Percentiles rank a stretch among this genome's conserved stretches.
Evolutionary conservation across 2,797 vertebrate genomes (phyloP).

Genomic region (Pseudochromis fuscus): DNA sequence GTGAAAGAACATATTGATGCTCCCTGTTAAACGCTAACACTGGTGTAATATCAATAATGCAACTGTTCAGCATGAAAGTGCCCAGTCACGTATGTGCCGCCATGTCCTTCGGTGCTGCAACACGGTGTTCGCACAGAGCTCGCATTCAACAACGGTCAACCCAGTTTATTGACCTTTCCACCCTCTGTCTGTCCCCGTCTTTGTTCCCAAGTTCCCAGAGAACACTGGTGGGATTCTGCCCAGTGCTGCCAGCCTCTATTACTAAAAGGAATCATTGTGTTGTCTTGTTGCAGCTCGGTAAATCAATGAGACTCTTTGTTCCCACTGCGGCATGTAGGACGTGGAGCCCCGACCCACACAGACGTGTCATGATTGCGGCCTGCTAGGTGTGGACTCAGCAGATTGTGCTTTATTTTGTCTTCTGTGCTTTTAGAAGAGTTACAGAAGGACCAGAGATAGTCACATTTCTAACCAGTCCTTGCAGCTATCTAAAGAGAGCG

Average conservation of each 20-base stretch:
- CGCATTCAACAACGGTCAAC: conserved; percentile 63
- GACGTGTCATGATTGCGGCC: conserved; percentile 53
- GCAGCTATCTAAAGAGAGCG: conserved; percentile 21
- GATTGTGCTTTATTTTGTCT: conserved; percentile 31
- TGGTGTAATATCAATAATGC: conserved; percentile 53
- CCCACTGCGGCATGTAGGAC: conserved; percentile 52
- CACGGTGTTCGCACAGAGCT: conserved; percentile 39
- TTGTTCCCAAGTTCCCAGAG: conserved; percentile 74
- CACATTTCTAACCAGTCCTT: conserved; percentile 35
- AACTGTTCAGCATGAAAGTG: conserved; percentile 49
- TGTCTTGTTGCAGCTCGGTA: conserved; percentile 59
- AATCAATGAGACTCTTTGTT: conserved; percentile 82
- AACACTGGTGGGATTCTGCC: conserved; percentile 78
- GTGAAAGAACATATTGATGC: conserved; percentile 58
- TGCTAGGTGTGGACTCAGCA: conserved; percentile 44
- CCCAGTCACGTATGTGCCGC: conserved; percentile 53
- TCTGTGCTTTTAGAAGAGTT: conserved; percentile 40
- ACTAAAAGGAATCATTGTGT: conserved; percentile 83
- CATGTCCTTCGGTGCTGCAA: conserved; percentile 12
- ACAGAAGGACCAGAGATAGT: conserved; percentile 30
- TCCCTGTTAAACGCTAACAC: conserved; percentile 32
- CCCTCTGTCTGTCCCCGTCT: conserved; percentile 68
- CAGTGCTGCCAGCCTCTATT: conserved; percentile 73
- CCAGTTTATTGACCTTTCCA: conserved; percentile 72
- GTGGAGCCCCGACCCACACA: conserved; percentile 29